Base-by-base conservation (phyloP, 2,888 invertebrate species). In the Timandra comae region DNA sequence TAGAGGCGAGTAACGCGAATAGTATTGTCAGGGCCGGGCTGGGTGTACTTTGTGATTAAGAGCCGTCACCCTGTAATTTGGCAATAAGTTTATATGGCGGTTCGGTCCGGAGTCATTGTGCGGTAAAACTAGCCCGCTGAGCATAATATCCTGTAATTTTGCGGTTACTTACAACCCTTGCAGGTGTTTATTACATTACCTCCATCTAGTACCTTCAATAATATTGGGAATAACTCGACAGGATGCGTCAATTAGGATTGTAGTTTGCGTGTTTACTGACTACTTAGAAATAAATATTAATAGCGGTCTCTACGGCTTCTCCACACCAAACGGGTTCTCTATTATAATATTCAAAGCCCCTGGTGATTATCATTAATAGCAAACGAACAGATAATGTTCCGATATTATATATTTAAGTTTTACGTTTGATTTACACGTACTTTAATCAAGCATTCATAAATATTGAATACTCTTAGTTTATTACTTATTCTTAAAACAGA, bases 11-110 rank as follows among this genome's bases (percentile, higher is more conserved):
- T n/a, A n/a, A n/a, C n/a, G n/a, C n/a, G n/a, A 37, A 38, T 40
- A 40, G 38, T 38, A 43, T 41, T 45, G 16, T 16, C 16, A 16
- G 16, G 35, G 26, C 35, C 33, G 50, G 48, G 47, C 60, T 49
- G 52, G 47, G 49, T 51, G 43, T 49, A 72, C 63, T 71, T 64
- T 56, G 64, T 70, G 59, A 50, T 80, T 76, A 73, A 70, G 70
- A 66, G 72, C 75, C 72, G 61, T 72, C 64, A 80, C 77, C 82
- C 80, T 75, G 66, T 73, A 80, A 82, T 84, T 82, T 80, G 78
- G 74, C 73, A 70, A 78, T 79, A 72, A 72, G 59, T 58, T 62
- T 55, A 55, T 33, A 46, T 61, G 56, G 49, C 62, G 24, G 10
- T 6, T 16, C 53, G 52, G 47, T 57, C 52, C 59, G 37, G 60